phyloP scores from a whole-genome alignment of 2,113 vertebrate species.

The Brachyhypopomus gauderio region DNA sequence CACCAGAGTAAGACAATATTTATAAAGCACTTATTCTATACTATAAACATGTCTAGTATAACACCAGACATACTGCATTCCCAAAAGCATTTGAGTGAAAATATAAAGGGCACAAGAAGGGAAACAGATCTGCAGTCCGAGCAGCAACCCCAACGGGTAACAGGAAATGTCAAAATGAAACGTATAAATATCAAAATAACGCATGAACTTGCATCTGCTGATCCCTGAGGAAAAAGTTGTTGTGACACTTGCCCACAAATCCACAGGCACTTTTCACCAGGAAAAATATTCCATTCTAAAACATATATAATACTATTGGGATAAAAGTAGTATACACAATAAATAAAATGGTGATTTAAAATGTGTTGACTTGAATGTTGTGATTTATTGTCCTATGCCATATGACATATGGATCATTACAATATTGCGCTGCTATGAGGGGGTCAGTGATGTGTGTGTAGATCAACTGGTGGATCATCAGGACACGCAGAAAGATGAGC shows the following conservation, averaged over 20 bases:
- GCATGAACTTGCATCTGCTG: background rate
- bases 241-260: background rate
- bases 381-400: background rate
- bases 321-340: background rate
- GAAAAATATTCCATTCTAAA: background rate
- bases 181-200: background rate
- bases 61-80: background rate
- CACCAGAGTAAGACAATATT: background rate
- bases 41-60: background rate
- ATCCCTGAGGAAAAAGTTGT: conserved; percentile 37
- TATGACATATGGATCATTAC: background rate
- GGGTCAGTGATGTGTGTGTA: background rate
- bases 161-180: background rate
- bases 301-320: conserved; percentile 5
- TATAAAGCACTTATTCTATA: background rate
- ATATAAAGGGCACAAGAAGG: background rate
- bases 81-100: conserved; percentile 5
- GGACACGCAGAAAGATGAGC: background rate
- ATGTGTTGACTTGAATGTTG: background rate
- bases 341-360: conserved; percentile 6
- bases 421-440: background rate
- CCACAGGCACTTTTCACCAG: background rate
- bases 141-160: background rate
- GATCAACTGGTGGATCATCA: background rate
- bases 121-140: background rate